These are phyloP conservation scores for Cyprinus carpio DNA, from an alignment of 2,113 vertebrate genomes.

Conservation along the genomic window DNA sequence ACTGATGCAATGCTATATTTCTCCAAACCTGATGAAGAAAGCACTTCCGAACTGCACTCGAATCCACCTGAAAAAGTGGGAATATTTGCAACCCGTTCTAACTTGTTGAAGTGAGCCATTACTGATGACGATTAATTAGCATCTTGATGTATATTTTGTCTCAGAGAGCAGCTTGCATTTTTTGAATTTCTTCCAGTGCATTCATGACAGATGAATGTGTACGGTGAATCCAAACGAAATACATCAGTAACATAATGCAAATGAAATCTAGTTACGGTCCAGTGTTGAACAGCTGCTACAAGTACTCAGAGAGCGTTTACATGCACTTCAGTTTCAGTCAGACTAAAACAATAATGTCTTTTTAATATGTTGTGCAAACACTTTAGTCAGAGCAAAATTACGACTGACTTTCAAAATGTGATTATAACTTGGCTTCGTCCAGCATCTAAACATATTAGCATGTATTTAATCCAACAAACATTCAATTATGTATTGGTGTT, in stretches of 20 bases:
- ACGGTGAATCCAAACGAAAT: background rate
- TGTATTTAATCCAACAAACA: background rate
- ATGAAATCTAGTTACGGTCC: background rate
- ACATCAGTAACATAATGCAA: constrained; percentile 1
- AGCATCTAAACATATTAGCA: background rate
- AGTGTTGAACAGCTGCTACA: background rate
- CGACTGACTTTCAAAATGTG: background rate
- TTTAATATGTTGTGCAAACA: too few species aligned
- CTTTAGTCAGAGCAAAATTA: too few species aligned
- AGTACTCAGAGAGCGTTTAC: background rate
- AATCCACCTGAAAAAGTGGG: background rate
- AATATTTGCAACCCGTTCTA: background rate
- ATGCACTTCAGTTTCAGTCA: background rate
- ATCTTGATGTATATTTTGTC: background rate
- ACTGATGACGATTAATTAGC: background rate
- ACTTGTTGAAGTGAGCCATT: background rate
- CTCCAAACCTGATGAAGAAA: too few species aligned
- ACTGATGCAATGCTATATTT: too few species aligned
- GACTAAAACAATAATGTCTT: background rate
- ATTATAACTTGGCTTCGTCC: too few species aligned
- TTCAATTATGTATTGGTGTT: background rate
- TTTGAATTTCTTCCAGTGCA: background rate
- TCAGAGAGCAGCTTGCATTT: background rate
- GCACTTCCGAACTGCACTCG: background rate
- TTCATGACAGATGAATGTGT: background rate